Evolutionary conservation across 30 jellyfish, hydroid and myxozoan genomes (phyloP).

Genomic region (Aurelia sp.): DNA sequence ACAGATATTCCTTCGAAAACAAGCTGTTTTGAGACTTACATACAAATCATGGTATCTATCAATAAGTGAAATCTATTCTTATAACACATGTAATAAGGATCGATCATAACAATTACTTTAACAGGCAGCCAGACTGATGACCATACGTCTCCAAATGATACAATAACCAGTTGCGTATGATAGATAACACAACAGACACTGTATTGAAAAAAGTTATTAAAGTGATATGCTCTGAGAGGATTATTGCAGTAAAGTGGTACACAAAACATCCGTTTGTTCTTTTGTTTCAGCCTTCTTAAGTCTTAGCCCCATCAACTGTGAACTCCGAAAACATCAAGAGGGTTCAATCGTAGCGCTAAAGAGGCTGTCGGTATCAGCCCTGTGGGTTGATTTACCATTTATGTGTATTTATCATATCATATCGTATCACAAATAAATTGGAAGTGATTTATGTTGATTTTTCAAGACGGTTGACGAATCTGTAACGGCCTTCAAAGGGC

Average conservation of each 20-base stretch:
- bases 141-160: neutral
- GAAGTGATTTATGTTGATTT: no score
- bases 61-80: no score
- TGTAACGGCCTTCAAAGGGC: no score
- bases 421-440: no score
- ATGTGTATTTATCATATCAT: no score
- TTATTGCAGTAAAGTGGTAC: conserved; percentile 13
- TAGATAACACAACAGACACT: conserved; percentile 24
- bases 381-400: no score
- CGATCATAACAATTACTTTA: neutral
- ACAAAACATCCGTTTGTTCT: conserved; percentile 26
- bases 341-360: no score
- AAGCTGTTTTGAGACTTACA: no score
- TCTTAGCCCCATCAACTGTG: neutral
- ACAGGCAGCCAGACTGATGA: conserved; percentile 1
- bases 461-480: no score
- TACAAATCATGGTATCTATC: no score
- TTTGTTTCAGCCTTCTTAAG: conserved; percentile 6
- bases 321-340: neutral
- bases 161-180: conserved; percentile 11
- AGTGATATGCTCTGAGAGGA: conserved; percentile 6
- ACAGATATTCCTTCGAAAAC: no score
- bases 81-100: conserved; percentile 1
- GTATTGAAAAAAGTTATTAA: conserved; percentile 3
- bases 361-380: no score